Evolutionary conservation across 2,113 vertebrate species (phyloP).

Genomic region (Gadus chalcogrammus): DNA sequence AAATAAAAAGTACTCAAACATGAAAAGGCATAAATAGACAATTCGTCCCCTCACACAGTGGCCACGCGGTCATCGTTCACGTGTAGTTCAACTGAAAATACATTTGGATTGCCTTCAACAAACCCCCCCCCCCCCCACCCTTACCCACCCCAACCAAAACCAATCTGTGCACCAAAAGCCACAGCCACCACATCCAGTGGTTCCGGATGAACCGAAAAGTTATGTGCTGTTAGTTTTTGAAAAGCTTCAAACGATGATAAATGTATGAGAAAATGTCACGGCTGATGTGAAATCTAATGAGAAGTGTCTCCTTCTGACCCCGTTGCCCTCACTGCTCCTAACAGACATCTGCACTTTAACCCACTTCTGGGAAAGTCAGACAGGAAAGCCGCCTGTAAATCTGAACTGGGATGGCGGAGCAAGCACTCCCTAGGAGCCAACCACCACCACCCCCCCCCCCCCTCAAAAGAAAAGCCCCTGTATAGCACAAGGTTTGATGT

Average conservation of each 20-base stretch:
- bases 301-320: not conserved
- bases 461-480: constrained; percentile 17
- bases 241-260: constrained; percentile 13
- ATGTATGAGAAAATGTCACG: constrained; percentile 21
- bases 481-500: constrained; percentile 16
- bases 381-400: constrained; percentile 17
- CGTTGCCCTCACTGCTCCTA: not conserved
- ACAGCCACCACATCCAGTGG: not conserved
- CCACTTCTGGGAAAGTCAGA: not conserved
- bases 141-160: constrained; percentile 1
- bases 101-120: not conserved
- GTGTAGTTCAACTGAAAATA: not conserved
- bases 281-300: constrained; percentile 14
- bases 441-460: no score
- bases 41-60: not conserved
- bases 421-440: not conserved
- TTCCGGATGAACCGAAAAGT: not conserved
- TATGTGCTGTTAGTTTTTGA: not conserved
- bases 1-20: not conserved
- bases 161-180: not conserved
- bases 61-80: not conserved
- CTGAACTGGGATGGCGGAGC: not conserved
- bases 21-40: not conserved
- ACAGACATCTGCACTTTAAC: constrained; percentile 28
- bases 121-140: not conserved